These are phyloP conservation scores for Gryllus longicercus DNA, from an alignment of 2,888 invertebrate genomes.

Conservation along the genomic window DNA sequence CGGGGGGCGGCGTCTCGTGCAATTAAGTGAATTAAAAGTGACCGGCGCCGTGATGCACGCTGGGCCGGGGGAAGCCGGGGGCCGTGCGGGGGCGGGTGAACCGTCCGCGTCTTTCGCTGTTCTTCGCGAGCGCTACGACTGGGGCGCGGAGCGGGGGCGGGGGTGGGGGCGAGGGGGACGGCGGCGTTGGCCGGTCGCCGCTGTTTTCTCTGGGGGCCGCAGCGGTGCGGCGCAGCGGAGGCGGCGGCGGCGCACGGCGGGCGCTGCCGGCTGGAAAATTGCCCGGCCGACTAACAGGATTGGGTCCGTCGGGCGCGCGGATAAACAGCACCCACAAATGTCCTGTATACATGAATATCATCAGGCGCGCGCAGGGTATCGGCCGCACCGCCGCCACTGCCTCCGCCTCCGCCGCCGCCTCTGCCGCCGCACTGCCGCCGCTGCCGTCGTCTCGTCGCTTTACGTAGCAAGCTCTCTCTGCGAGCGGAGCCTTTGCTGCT, in stretches of 20 bases:
- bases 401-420: background rate
- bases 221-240: background rate
- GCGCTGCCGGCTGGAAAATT: background rate
- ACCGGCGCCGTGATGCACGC: constrained; percentile 5
- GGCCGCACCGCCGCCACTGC: background rate
- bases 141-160: background rate
- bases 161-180: background rate
- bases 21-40: constrained; percentile 11
- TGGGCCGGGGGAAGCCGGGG: background rate
- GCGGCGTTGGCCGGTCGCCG: background rate
- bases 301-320: constrained; percentile 17
- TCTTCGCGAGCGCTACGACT: background rate
- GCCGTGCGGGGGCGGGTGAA: too few species aligned
- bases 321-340: constrained; percentile 17
- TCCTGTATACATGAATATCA: constrained; percentile 17
- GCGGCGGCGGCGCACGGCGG: background rate
- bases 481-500: background rate
- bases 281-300: constrained; percentile 3
- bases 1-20: background rate
- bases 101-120: background rate
- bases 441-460: background rate
- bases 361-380: background rate
- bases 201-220: background rate
- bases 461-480: too few species aligned
- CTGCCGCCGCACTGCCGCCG: background rate